These are phyloP conservation scores for Tauraco hartlaubi DNA, from an alignment of 2,797 vertebrate genomes.

Conservation along the genomic window DNA sequence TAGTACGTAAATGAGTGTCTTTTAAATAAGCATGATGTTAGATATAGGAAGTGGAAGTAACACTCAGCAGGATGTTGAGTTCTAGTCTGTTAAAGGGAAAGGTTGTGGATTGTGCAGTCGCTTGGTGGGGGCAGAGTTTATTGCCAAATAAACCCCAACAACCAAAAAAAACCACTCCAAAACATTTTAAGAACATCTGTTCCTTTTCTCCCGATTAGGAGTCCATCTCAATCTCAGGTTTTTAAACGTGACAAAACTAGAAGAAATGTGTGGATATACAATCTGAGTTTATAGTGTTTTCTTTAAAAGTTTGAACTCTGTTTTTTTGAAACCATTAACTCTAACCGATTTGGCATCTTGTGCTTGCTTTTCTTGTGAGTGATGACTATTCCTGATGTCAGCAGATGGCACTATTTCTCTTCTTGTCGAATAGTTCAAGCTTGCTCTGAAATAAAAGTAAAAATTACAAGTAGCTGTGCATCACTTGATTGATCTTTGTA, in stretches of 20 bases:
- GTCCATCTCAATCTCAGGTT: not conserved
- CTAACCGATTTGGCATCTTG: not conserved
- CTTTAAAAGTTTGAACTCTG: not conserved
- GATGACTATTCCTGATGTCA: conserved; percentile 17
- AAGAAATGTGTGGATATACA: not conserved
- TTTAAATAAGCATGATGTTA: not conserved
- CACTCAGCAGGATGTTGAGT: not conserved
- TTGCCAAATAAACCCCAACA: not conserved
- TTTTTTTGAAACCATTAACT: not conserved
- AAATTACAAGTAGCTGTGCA: conserved; percentile 4
- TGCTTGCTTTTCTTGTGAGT: not conserved
- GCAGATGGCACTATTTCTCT: conserved; percentile 81
- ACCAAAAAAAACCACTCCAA: too few species aligned
- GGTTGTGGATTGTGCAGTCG: not conserved
- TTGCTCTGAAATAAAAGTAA: conserved; percentile 9
- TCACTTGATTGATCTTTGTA: conserved; percentile 55
- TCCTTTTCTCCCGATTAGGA: not conserved
- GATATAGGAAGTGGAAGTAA: not conserved
- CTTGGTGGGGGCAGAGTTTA: not conserved
- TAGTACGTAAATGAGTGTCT: not conserved
- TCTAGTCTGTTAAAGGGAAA: not conserved
- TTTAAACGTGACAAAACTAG: not conserved
- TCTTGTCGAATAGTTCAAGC: conserved; percentile 1
- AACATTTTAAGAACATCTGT: not conserved
- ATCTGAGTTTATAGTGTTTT: not conserved